Evolutionary conservation across 2,888 invertebrate species (phyloP).

Genomic region (Drosophila formosana): DNA sequence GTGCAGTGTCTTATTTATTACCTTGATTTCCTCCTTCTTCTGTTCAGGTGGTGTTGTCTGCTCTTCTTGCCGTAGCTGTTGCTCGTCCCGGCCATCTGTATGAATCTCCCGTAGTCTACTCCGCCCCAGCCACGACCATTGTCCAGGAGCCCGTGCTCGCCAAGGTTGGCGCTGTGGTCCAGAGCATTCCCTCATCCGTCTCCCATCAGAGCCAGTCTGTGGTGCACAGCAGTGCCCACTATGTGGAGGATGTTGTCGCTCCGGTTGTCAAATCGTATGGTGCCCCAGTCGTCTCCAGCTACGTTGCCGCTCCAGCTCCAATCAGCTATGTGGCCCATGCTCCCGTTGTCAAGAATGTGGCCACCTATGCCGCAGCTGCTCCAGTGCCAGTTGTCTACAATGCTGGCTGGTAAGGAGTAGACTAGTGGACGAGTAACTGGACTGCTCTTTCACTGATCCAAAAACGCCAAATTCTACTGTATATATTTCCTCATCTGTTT

Average conservation of each 20-base stretch:
- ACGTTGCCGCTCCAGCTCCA: constrained; percentile 61
- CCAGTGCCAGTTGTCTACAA: constrained; percentile 67
- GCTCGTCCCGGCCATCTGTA: constrained; percentile 82
- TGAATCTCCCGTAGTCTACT: constrained; percentile 75
- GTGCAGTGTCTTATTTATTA: too few relatives aligned
- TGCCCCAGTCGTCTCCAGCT: constrained; percentile 58
- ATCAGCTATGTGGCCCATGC: constrained; percentile 62
- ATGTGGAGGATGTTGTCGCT: constrained; percentile 79
- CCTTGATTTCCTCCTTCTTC: constrained; percentile 32
- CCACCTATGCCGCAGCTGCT: constrained; percentile 61
- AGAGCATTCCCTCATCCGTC: constrained; percentile 86
- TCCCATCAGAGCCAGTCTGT: constrained; percentile 86
- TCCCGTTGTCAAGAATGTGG: constrained; percentile 64
- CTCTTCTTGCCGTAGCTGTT: constrained; percentile 81
- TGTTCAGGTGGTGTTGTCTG: constrained; percentile 82
- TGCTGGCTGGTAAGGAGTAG: constrained; percentile 57
- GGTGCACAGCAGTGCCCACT: constrained; percentile 84
- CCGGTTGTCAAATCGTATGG: constrained; percentile 76
- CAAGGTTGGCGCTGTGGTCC: constrained; percentile 82
- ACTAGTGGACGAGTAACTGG: constrained; percentile 32
- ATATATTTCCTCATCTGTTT: constrained; percentile 33
- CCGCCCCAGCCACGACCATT: constrained; percentile 80
- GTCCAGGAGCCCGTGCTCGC: constrained; percentile 81
- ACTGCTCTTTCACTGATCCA: constrained; percentile 29
- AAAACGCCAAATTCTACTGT: constrained; percentile 15